Evolutionary conservation across 2,797 vertebrate species (phyloP).

Genomic region (Steatocranus sp.): DNA sequence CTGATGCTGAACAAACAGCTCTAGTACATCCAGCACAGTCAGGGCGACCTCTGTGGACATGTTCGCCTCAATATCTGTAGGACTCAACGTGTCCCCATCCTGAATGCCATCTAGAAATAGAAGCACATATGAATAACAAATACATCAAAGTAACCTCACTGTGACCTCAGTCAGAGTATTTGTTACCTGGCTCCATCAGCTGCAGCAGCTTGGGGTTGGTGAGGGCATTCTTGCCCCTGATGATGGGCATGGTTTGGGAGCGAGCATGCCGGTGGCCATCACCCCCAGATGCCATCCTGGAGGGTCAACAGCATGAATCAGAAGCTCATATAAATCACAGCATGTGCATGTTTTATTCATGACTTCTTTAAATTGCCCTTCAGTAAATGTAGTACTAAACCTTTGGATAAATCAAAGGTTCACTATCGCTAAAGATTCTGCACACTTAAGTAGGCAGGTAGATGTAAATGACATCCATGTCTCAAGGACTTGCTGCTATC

Average conservation of each 20-base stretch:
- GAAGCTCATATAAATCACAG: background rate
- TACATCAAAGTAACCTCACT: background rate
- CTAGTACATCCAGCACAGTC: constrained; percentile 89
- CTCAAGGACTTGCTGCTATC: constrained; percentile 22
- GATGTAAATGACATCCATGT: constrained; percentile 3
- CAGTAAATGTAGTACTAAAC: background rate
- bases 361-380: background rate
- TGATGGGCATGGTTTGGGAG: constrained; percentile 96
- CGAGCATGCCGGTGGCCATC: constrained; percentile 92
- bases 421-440: background rate
- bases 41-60: constrained; percentile 92
- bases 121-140: background rate
- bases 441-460: background rate
- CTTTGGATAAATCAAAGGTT: background rate
- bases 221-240: constrained; percentile 93
- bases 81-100: constrained; percentile 87
- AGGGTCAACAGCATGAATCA: constrained; percentile 11
- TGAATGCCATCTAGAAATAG: constrained; percentile 74
- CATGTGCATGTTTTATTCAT: background rate
- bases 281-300: constrained; percentile 87
- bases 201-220: constrained; percentile 95
- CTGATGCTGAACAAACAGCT: constrained; percentile 89
- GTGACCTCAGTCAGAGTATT: background rate
- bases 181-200: constrained; percentile 87
- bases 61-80: constrained; percentile 92